Conservation (phyloP, 30 jellyfish, hydroid and myxozoan genomes). For the Phacellophora camtschatica region DNA sequence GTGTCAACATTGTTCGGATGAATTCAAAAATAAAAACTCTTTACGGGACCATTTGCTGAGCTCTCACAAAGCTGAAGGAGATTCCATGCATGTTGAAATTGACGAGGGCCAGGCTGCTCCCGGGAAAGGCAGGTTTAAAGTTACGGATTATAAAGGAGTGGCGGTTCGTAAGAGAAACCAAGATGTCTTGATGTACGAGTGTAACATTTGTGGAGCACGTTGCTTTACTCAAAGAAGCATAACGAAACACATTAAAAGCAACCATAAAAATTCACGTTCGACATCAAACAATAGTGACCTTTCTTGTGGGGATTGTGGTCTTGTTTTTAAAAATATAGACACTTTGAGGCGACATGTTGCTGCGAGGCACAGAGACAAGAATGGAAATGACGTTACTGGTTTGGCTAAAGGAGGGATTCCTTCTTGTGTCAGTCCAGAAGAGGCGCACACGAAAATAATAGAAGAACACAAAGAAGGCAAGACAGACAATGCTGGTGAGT, state of each 20-base stretch:
- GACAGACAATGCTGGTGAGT: too few species aligned
- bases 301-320: not conserved
- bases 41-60: not conserved
- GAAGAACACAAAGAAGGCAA: too few species aligned
- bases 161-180: not conserved
- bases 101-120: not conserved
- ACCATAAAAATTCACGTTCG: too few species aligned
- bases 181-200: constrained; percentile 24
- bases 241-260: not conserved
- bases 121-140: not conserved
- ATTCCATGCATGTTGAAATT: not conserved
- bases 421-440: too few species aligned
- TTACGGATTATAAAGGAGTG: not conserved
- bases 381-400: not conserved
- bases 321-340: not conserved
- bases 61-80: not conserved
- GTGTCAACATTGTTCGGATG: not conserved
- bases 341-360: constrained; percentile 4
- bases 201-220: not conserved
- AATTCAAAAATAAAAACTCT: not conserved
- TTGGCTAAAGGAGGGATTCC: too few species aligned
- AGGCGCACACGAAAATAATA: too few species aligned
- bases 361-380: not conserved
- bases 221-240: constrained; percentile 22
- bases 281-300: not conserved